Conservation (phyloP, 2,113 vertebrate species). For the Meriones unguiculatus region DNA sequence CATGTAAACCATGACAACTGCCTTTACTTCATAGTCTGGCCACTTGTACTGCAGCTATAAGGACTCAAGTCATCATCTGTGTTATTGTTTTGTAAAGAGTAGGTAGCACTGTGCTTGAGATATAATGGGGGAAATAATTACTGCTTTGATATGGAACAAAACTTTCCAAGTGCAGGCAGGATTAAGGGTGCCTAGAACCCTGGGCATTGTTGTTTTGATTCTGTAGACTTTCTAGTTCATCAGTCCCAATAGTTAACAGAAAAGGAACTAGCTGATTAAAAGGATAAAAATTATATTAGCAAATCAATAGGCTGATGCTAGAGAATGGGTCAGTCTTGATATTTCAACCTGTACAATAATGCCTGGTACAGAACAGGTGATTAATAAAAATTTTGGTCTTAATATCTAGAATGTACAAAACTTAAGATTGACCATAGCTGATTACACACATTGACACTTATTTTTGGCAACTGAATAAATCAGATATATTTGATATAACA, state of each 20-base stretch:
- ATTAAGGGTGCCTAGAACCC: background rate
- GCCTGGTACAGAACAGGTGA: background rate
- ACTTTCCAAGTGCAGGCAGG: background rate
- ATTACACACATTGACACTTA: background rate
- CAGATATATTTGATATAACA: background rate
- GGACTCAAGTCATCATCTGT: background rate
- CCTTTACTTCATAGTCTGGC: background rate
- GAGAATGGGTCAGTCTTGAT: background rate
- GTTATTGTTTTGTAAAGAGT: background rate
- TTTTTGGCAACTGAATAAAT: background rate
- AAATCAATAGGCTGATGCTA: background rate
- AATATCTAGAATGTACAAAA: background rate
- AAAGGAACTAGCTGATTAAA: background rate
- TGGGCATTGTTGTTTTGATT: background rate
- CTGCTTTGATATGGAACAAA: background rate
- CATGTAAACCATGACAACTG: background rate
- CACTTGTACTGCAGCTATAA: background rate
- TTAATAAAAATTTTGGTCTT: background rate
- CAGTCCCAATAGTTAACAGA: background rate
- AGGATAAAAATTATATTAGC: background rate
- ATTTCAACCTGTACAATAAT: background rate
- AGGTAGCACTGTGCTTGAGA: background rate
- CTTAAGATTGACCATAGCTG: background rate
- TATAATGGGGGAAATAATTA: background rate
- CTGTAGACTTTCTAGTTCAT: background rate